Evolutionary conservation across 2,797 vertebrate genomes (phyloP).

Genomic region (Sebastes cheni): DNA sequence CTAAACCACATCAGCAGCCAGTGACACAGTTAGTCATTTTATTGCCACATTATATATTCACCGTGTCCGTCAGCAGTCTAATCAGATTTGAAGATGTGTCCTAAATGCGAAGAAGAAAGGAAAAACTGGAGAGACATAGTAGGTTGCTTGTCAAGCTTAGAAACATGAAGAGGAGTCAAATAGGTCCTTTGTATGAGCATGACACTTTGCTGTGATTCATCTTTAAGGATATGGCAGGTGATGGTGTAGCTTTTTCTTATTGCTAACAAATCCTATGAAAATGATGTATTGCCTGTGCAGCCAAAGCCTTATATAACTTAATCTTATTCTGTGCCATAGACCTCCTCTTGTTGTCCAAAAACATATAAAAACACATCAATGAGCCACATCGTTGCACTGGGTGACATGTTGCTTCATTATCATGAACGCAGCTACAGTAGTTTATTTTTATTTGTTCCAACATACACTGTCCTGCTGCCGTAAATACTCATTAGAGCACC

Average conservation of each 20-base stretch:
- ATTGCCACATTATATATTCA: slow-evolving; percentile 24
- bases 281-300: background rate
- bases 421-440: background rate
- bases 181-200: background rate
- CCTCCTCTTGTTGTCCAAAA: background rate
- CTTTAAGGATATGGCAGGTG: background rate
- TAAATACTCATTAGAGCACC: background rate
- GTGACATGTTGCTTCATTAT: background rate
- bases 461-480: background rate
- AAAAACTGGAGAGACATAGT: background rate
- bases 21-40: slow-evolving; percentile 12
- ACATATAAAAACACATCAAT: background rate
- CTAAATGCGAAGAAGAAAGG: background rate
- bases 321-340: background rate
- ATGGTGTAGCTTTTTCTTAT: background rate
- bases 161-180: background rate
- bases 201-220: background rate
- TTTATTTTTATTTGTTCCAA: background rate
- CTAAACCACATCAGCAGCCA: slow-evolving; percentile 24
- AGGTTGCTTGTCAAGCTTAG: background rate
- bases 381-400: background rate
- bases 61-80: slow-evolving; percentile 18
- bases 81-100: slow-evolving; percentile 19
- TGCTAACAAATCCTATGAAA: background rate
- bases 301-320: background rate